Evolutionary conservation across 2,797 vertebrate genomes (phyloP), one percentile per base, ranked within the genome.

Genomic region (Basileuterus tristriatus): DNA sequence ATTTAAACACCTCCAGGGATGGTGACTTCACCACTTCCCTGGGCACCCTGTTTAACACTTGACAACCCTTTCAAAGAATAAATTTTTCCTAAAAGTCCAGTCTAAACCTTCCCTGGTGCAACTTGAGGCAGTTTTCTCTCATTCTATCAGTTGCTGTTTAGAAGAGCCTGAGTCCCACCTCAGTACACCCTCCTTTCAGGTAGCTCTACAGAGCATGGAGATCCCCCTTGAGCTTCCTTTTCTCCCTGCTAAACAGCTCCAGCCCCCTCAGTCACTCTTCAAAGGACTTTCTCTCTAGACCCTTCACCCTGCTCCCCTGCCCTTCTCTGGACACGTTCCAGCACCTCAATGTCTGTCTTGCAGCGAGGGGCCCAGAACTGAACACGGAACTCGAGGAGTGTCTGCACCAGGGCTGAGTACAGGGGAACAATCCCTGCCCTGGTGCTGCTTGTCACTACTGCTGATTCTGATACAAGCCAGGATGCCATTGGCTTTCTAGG

Each of bases 361-460:
- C 23, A 36, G 34, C 8, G 17, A 50, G 23, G 15, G 15, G 13
- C 23, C 22, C 41, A 64, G 41, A 85, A 41, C 8, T 23, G 36
- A 55, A 56, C 43, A 55, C 0, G 0, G 22, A 19, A 56, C 49
- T 37, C 1, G 0, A 56, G 36, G 19, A 12, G 32, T 26, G 22
- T 15, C 32, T 34, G 43, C 37, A n/a, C 15, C 36, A 16, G 5
- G 13, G 36, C 58, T 0, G 0, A 64, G 43, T 14, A 44, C 26
- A 43, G 37, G 6, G 18, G 23, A 22, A 43, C 36, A 64, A 24
- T 44, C 53, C 16, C 39, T 59, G 36, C 22, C 22, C 43, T 43
- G 43, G 12, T 27, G 12, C 64, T 70, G 65, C 32, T 49, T 39
- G 26, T 26, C 58, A 49, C 43, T 52, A 4, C 0, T 44, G 12